phyloP scores from a whole-genome alignment of 1,140 invertebrate genomes.

The Orchestia grillus region DNA sequence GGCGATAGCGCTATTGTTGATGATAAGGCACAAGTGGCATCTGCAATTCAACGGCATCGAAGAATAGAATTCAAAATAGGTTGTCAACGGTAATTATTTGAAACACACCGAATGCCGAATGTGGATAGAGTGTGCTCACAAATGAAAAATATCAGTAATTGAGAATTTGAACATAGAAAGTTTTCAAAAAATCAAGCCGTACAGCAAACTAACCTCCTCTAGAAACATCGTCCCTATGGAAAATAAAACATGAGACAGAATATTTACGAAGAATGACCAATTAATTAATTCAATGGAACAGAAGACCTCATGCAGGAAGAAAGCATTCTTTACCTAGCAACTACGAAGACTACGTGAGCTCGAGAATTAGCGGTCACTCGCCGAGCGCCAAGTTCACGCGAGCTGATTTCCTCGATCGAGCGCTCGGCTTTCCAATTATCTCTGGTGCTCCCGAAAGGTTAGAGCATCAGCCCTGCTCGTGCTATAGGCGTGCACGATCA shows the following conservation, averaged over 20 bases:
- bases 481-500: conserved; percentile 25
- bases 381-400: not conserved
- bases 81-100: not conserved
- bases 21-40: not conserved
- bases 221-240: not conserved
- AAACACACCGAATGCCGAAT: not conserved
- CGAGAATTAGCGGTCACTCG: not conserved
- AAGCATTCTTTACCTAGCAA: not conserved
- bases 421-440: conserved; percentile 19
- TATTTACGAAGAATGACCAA: not conserved
- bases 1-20: not conserved
- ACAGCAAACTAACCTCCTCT: not conserved
- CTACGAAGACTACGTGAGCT: not conserved
- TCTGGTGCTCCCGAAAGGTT: conserved; percentile 30
- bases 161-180: not conserved
- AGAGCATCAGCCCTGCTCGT: conserved; percentile 3
- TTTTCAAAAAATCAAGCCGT: not conserved
- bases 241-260: not conserved
- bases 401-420: not conserved
- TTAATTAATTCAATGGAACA: not conserved
- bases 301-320: not conserved
- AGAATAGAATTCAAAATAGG: not conserved
- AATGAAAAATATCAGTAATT: no score
- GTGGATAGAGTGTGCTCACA: no score
- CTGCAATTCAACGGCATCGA: not conserved